Evolutionary conservation across 2,888 invertebrate genomes (phyloP).

Genomic region (Dicyrtomina minuta): DNA sequence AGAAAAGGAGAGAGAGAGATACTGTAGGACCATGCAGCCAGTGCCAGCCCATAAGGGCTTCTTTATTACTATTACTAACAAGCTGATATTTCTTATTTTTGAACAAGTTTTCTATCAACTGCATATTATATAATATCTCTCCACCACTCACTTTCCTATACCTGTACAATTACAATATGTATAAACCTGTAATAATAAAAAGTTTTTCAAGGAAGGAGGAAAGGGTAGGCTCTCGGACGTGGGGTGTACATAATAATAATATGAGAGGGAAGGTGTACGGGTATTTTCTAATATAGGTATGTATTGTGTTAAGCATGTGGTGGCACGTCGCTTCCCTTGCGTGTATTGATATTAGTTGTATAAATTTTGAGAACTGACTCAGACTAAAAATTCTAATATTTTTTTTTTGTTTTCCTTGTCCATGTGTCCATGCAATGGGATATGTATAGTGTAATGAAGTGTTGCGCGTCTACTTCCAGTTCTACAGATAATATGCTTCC

Average conservation of each 20-base stretch:
- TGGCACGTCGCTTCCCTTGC: slow-evolving; percentile 12
- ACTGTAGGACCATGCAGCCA: slow-evolving; percentile 9
- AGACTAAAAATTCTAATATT: slow-evolving; percentile 12
- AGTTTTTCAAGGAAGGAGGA: no score
- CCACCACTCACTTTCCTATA: no score
- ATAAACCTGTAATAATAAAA: no score
- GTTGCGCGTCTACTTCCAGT: no score
- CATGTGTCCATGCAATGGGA: background rate
- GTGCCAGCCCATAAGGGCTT: slow-evolving; percentile 25
- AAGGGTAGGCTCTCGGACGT: no score
- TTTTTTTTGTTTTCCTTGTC: slow-evolving; percentile 15
- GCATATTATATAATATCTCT: no score
- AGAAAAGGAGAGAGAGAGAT: slow-evolving; percentile 11
- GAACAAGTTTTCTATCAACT: no score
- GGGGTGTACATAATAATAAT: no score
- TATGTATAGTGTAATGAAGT: background rate
- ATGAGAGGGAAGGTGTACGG: no score
- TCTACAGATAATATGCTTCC: no score
- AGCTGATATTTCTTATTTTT: slow-evolving; percentile 16
- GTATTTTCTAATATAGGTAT: no score
- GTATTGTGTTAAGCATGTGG: slow-evolving; percentile 24
- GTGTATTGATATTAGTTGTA: slow-evolving; percentile 28
- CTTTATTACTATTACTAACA: slow-evolving; percentile 18
- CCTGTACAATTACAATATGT: no score
- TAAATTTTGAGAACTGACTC: slow-evolving; percentile 14